Conservation (phyloP, 2,888 invertebrate species). For the Temnothorax rugatulus region DNA sequence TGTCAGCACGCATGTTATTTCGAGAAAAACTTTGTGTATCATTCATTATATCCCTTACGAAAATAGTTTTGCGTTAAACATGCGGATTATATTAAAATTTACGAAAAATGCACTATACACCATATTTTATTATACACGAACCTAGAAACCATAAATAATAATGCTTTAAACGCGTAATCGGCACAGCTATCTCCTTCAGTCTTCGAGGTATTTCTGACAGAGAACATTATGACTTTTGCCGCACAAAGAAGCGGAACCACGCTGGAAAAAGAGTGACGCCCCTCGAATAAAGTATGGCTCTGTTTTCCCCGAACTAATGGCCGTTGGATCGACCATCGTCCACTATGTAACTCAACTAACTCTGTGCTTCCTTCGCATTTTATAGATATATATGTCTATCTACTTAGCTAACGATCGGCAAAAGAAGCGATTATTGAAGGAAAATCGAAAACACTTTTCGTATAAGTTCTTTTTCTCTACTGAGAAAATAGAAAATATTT, state of each 20-base stretch:
- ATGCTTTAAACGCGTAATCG: constrained; percentile 60
- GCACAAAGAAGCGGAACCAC: constrained; percentile 82
- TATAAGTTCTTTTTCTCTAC: background rate
- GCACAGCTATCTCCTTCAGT: constrained; percentile 57
- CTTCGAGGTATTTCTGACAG: constrained; percentile 67
- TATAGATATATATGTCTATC: constrained; percentile 56
- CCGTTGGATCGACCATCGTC: constrained; percentile 84
- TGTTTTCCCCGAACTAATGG: constrained; percentile 86
- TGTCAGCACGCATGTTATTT: background rate
- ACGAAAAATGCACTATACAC: too few species aligned
- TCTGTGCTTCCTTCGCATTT: constrained; percentile 64
- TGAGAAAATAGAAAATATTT: background rate
- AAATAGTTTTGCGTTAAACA: background rate
- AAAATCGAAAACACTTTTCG: constrained; percentile 55
- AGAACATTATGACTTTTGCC: constrained; percentile 71
- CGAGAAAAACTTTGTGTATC: background rate
- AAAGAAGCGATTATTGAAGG: constrained; percentile 46
- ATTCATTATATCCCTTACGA: background rate
- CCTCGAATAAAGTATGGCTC: constrained; percentile 85
- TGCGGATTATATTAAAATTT: background rate
- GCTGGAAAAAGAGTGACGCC: constrained; percentile 84
- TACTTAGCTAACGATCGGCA: constrained; percentile 59
- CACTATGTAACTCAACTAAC: constrained; percentile 76
- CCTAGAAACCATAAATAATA: background rate
- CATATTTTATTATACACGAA: background rate